phyloP scores from a whole-genome alignment of 2,797 vertebrate species.

The Lycodopsis pacificus region DNA sequence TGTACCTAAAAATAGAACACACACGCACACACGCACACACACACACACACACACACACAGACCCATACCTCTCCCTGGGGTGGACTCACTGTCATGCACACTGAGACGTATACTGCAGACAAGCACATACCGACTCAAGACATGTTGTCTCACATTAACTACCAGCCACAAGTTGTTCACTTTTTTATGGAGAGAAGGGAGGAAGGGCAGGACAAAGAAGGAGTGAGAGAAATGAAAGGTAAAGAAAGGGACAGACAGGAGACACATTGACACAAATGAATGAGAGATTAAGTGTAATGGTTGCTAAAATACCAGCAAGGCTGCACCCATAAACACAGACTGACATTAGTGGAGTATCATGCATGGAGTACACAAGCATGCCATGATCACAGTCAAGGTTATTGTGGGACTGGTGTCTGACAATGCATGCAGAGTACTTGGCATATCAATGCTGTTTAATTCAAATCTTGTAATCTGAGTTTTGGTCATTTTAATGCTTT shows the following conservation, averaged over 20 bases:
- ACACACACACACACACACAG: slow-evolving; percentile 19
- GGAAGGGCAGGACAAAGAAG: not conserved
- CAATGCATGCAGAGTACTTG: not conserved
- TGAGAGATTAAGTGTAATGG: not conserved
- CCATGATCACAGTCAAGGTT: not conserved
- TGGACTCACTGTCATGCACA: slow-evolving; percentile 67
- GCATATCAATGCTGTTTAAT: not conserved
- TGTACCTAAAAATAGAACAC: slow-evolving; percentile 74
- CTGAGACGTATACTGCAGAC: slow-evolving; percentile 61
- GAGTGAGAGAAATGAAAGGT: not conserved
- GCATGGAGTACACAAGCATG: not conserved
- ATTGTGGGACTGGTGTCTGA: not conserved
- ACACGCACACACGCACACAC: slow-evolving; percentile 38
- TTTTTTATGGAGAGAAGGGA: slow-evolving; percentile 10
- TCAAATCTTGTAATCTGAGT: not conserved
- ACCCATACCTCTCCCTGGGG: slow-evolving; percentile 65
- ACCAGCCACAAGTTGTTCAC: slow-evolving; percentile 53
- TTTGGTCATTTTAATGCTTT: slow-evolving; percentile 13
- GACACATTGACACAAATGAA: slow-evolving; percentile 2
- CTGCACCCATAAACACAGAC: slow-evolving; percentile 3
- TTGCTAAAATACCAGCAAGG: not conserved
- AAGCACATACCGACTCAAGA: slow-evolving; percentile 52
- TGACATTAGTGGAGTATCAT: not conserved
- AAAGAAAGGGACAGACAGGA: not conserved
- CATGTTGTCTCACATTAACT: slow-evolving; percentile 65